These are phyloP conservation scores for Cuculus canorus DNA, from an alignment of 2,797 vertebrate genomes.

Conservation along the genomic window DNA sequence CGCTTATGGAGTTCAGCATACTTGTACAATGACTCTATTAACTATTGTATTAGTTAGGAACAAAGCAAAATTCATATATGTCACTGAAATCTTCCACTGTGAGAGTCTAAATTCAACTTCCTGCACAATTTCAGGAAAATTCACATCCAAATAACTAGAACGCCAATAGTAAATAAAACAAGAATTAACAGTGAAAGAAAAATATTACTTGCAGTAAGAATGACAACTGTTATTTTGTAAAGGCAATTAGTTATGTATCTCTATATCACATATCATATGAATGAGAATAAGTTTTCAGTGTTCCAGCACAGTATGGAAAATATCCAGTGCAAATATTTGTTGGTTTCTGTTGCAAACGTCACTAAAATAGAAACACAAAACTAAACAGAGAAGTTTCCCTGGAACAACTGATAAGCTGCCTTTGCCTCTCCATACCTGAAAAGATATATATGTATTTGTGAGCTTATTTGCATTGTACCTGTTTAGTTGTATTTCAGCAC, in stretches of 20 bases:
- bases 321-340: not conserved
- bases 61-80: not conserved
- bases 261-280: not conserved
- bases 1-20: not conserved
- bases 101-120: not conserved
- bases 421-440: not conserved
- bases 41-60: not conserved
- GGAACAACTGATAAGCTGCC: not conserved
- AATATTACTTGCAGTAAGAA: slow-evolving; percentile 6
- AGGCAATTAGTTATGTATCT: not conserved
- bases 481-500: not conserved
- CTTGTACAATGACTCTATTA: not conserved
- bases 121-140: not conserved
- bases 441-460: not conserved
- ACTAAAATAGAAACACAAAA: not conserved
- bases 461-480: not conserved
- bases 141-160: not conserved
- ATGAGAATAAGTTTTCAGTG: not conserved
- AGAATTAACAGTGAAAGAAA: not conserved
- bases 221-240: not conserved
- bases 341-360: not conserved
- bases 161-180: not conserved
- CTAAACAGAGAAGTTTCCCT: not conserved
- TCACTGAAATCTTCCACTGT: not conserved
- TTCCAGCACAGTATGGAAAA: not conserved